Evolutionary conservation across 2,888 invertebrate genomes (phyloP).

Genomic region (Zaprionus obscuricornis): DNA sequence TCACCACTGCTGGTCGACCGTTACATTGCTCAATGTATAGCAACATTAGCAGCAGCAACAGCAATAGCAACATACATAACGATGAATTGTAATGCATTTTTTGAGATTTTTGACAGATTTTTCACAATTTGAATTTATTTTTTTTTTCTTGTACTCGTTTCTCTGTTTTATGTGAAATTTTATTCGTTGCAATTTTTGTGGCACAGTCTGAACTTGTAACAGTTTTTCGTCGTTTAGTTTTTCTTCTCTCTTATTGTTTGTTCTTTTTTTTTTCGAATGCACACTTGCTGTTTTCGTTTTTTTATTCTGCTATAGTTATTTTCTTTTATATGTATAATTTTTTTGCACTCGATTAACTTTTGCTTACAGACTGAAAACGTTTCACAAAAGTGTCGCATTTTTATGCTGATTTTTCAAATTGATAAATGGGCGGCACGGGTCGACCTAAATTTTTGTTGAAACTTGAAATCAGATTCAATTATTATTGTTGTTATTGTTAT

Average conservation of each 20-base stretch:
- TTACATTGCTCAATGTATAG: too few relatives aligned
- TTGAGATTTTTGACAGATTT: too few relatives aligned
- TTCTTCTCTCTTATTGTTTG: not conserved
- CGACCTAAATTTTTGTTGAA: slow-evolving; percentile 51
- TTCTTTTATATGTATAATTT: too few relatives aligned
- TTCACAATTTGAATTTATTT: not conserved
- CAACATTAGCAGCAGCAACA: too few relatives aligned
- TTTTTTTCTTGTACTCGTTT: slow-evolving; percentile 1
- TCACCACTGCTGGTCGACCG: too few relatives aligned
- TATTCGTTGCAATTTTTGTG: slow-evolving; percentile 12
- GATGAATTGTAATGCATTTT: too few relatives aligned
- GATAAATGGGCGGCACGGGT: slow-evolving; percentile 48
- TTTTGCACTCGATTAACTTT: slow-evolving; percentile 46
- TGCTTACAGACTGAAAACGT: slow-evolving; percentile 71
- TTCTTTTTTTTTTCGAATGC: slow-evolving; percentile 22
- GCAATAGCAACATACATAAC: too few relatives aligned
- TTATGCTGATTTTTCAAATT: slow-evolving; percentile 71
- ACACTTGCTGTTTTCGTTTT: slow-evolving; percentile 3
- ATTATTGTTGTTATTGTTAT: slow-evolving; percentile 35
- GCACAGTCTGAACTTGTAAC: slow-evolving; percentile 62
- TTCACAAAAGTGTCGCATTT: slow-evolving; percentile 65
- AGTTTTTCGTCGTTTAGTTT: slow-evolving; percentile 43
- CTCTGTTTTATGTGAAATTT: not conserved
- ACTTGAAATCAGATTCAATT: slow-evolving; percentile 1
- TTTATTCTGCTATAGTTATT: slow-evolving; percentile 9